A percentile compares a stretch with the other conserved stretches of the same genome.
Conservation (phyloP, 2,797 vertebrate species). For the Chloroceryle amazona region DNA sequence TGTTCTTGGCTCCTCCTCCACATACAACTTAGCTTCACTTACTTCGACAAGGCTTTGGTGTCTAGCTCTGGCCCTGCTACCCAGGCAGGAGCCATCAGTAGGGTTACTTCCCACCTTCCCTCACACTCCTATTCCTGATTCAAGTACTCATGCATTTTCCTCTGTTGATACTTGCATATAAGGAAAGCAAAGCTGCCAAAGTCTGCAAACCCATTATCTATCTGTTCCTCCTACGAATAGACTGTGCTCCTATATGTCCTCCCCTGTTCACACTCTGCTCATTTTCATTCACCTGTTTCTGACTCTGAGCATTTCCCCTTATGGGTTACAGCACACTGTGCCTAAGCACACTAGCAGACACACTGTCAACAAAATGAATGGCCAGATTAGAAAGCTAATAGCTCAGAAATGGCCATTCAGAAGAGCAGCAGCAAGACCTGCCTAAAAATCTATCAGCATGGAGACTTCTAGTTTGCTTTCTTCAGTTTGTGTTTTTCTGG, state of each 20-base stretch:
- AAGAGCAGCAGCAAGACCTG: not conserved
- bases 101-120: not conserved
- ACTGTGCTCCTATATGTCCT: fast-evolving
- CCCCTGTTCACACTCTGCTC: not conserved
- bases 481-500: not conserved
- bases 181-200: not conserved
- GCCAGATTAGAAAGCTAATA: not conserved
- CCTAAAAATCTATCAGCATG: not conserved
- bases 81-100: not conserved
- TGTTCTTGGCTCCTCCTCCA: not conserved
- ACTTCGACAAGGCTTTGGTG: not conserved
- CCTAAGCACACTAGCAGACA: not conserved
- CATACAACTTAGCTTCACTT: not conserved
- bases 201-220: not conserved
- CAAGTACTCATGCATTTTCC: not conserved
- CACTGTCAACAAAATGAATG: not conserved
- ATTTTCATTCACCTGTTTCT: not conserved
- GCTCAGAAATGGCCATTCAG: not conserved
- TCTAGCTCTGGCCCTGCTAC: not conserved
- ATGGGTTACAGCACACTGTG: fast-evolving
- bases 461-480: not conserved
- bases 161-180: not conserved
- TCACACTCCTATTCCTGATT: not conserved
- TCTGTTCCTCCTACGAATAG: not conserved
- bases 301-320: not conserved